Base-by-base conservation (phyloP, 2,797 vertebrate genomes). In the Falco biarmicus region DNA sequence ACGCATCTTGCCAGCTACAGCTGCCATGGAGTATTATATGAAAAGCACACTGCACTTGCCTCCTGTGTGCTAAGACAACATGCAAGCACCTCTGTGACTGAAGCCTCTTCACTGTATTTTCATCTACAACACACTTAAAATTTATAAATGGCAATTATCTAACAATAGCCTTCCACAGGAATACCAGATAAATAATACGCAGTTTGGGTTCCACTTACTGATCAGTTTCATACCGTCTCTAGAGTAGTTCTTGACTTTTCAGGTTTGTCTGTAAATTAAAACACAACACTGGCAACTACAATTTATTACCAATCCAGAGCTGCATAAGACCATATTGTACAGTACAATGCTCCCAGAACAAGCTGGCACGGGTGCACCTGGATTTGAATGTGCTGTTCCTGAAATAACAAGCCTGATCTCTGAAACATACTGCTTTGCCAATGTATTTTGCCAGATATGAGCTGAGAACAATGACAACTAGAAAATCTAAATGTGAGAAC, bases 1-100 rank as follows among this genome's bases (percentile, higher is more conserved):
- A 83, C 8, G 68, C 59, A 81, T 76, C 17, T 26, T 54, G 80
- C 63, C 81, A 89, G 88, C 84, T 78, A 91, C 90, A 97, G 94
- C 91, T 95, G 92, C 85, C 76, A 91, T 47, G 10, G 64, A 66
- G 39, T 43, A 26, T 20, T 73, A 89, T 45, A 91, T 78, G 79
- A 96, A 96, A 95, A 94, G 81, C 25, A 79, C 14, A 9, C 7
- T 81, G 11, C 41, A 16, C 56, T 74, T 59, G 28, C 51, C 61
- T 59, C 12, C 59, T 65, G n/a, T 68, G 81, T 86, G 74, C 61
- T 88, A 81, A 95, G 80, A 69, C 57, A 74, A 94, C 32, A 56
- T 19, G 75, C 43, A 21, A 83, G 34, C 64, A 91, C 68, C 50
- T 94, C 95, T 68, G 68, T 68, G 69, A 95, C 77, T 95, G 82